Evolutionary conservation across 2,888 invertebrate genomes (phyloP).

Genomic region (Andrena minutula): DNA sequence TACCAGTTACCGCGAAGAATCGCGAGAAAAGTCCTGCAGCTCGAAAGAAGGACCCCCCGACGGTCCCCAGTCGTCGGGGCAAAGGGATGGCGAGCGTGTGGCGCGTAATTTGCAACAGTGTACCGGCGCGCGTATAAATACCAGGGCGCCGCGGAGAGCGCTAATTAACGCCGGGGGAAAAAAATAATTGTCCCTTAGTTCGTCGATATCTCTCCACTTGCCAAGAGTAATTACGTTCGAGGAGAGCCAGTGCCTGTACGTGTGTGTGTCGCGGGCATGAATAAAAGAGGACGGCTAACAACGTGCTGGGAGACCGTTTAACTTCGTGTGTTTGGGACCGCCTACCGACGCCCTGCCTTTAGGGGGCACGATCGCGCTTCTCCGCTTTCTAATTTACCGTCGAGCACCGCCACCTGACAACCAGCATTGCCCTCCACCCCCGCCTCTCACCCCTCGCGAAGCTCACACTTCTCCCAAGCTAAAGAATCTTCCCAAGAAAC

Average conservation of each 20-base stretch:
- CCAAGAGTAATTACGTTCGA: slow-evolving; percentile 53
- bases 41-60: slow-evolving; percentile 1
- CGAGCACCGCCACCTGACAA: slow-evolving; percentile 28
- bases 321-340: slow-evolving; percentile 47
- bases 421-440: slow-evolving; percentile 7
- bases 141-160: slow-evolving; percentile 11
- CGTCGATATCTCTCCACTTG: slow-evolving; percentile 53
- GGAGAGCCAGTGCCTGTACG: background rate
- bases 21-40: slow-evolving; percentile 5
- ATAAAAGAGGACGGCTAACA: slow-evolving; percentile 49
- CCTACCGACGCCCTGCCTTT: slow-evolving; percentile 41
- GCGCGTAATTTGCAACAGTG: slow-evolving; percentile 15
- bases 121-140: slow-evolving; percentile 24
- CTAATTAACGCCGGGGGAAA: slow-evolving; percentile 53
- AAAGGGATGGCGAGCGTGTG: background rate
- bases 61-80: background rate
- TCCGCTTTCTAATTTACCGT: slow-evolving; percentile 44
- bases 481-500: no score
- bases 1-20: slow-evolving; percentile 23
- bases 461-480: background rate
- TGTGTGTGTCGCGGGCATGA: slow-evolving; percentile 47
- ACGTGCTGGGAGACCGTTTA: slow-evolving; percentile 56
- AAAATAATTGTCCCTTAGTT: slow-evolving; percentile 56
- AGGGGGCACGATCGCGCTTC: slow-evolving; percentile 36
- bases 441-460: background rate